Conservation (phyloP, 1,140 invertebrate genomes). For the Muscidifurax raptorellus region DNA sequence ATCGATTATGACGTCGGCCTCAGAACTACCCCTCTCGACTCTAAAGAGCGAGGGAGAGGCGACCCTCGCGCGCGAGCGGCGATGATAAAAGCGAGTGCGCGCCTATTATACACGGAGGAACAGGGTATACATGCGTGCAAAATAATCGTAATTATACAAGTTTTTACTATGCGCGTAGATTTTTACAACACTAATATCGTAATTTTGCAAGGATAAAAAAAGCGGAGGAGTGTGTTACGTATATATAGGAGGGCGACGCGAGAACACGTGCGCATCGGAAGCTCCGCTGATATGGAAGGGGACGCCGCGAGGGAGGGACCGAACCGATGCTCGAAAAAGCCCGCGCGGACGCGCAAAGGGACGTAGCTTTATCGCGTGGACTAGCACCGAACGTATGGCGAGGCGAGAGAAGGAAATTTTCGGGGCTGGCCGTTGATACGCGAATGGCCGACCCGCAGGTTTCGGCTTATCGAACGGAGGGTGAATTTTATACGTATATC, state of each 20-base stretch:
- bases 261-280: conserved; percentile 28
- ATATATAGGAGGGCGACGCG: not conserved
- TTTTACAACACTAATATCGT: too few species aligned
- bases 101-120: conserved; percentile 40
- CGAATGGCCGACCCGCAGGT: not conserved
- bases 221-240: too few species aligned
- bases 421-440: conserved; percentile 58
- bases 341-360: conserved; percentile 46
- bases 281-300: too few species aligned
- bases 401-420: not conserved
- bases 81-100: conserved; percentile 48
- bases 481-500: too few species aligned
- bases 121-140: too few species aligned
- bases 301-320: conserved; percentile 47
- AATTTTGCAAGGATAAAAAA: too few species aligned
- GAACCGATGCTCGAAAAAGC: conserved; percentile 54
- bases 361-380: not conserved
- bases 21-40: conserved; percentile 58
- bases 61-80: conserved; percentile 39
- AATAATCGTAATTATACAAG: not conserved
- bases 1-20: conserved; percentile 76
- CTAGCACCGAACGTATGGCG: conserved; percentile 19
- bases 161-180: too few species aligned
- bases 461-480: too few species aligned
- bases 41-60: conserved; percentile 54